These are phyloP conservation scores for Platynereis dumerilii DNA, from an alignment of 2,888 invertebrate genomes.

Conservation along the genomic window DNA sequence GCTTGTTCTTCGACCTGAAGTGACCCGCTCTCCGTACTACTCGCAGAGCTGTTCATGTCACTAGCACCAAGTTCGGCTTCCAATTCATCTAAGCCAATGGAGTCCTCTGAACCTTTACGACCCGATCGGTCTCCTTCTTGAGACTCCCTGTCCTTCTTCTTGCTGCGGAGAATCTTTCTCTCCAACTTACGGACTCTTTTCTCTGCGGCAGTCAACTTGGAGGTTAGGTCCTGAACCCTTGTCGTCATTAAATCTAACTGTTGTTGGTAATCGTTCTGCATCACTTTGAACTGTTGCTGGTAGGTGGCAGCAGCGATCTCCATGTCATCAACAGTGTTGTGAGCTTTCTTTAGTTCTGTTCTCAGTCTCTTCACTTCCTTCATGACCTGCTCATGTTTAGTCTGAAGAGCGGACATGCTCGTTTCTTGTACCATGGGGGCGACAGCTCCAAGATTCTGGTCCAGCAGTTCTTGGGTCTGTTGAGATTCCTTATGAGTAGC, in stretches of 20 bases:
- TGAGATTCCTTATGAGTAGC: neutral
- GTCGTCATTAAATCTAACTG: constrained; percentile 82
- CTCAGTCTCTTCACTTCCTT: constrained; percentile 20
- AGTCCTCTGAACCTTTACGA: neutral
- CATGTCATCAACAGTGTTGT: constrained; percentile 28
- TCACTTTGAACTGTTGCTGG: constrained; percentile 67
- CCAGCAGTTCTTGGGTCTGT: constrained; percentile 18
- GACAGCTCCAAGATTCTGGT: constrained; percentile 8
- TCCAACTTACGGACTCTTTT: constrained; percentile 84
- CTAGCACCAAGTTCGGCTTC: neutral
- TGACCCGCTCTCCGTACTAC: constrained; percentile 1
- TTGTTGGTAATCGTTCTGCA: constrained; percentile 68
- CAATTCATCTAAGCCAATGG: neutral
- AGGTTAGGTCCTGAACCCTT: constrained; percentile 82
- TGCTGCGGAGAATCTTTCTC: constrained; percentile 64
- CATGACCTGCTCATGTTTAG: constrained; percentile 13
- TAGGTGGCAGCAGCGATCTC: constrained; percentile 43
- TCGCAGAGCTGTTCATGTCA: constrained; percentile 3
- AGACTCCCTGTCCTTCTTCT: constrained; percentile 1
- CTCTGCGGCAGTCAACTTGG: constrained; percentile 74
- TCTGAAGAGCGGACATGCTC: neutral
- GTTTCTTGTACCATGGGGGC: neutral
- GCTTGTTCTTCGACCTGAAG: neutral
- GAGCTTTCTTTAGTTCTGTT: constrained; percentile 23
- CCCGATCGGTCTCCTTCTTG: neutral